Evolutionary conservation across 2,797 vertebrate species (phyloP).

Genomic region (Phataginus tricuspis): DNA sequence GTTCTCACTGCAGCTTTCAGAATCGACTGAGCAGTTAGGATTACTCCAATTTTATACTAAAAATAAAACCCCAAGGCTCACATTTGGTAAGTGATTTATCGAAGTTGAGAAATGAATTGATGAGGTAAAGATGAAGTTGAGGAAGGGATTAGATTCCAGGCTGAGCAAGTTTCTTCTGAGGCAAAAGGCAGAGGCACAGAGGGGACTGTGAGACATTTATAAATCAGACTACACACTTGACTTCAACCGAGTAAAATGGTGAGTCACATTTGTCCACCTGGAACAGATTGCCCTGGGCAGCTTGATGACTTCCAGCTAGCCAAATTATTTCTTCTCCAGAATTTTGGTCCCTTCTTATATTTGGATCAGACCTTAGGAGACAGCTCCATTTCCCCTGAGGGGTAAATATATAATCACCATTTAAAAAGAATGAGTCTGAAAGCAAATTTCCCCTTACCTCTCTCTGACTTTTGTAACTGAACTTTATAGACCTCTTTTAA

Average conservation of each 20-base stretch:
- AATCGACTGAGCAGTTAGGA: background rate
- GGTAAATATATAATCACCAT: background rate
- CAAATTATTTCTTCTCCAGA: background rate
- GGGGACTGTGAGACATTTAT: background rate
- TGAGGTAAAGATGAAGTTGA: background rate
- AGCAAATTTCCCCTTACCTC: constrained; percentile 14
- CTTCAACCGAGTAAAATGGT: background rate
- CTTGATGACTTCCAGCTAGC: background rate
- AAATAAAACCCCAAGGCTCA: background rate
- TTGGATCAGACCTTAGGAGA: background rate
- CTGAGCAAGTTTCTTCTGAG: background rate
- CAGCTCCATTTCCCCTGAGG: background rate
- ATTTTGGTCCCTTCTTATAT: constrained; percentile 18
- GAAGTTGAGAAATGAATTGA: background rate
- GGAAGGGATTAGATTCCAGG: background rate
- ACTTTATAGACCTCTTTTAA: background rate
- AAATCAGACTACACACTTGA: background rate
- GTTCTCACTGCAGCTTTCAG: background rate
- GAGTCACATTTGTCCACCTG: background rate
- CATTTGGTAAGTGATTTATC: background rate
- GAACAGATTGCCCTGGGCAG: background rate
- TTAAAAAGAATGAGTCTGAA: constrained; percentile 14
- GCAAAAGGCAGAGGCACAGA: background rate
- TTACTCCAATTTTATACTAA: background rate
- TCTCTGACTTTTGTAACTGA: background rate